Percentiles rank a stretch among this genome's conserved stretches.
These are phyloP conservation scores for Drosophila kanapiae DNA, from an alignment of 1,140 invertebrate species.

Conservation along the genomic window DNA sequence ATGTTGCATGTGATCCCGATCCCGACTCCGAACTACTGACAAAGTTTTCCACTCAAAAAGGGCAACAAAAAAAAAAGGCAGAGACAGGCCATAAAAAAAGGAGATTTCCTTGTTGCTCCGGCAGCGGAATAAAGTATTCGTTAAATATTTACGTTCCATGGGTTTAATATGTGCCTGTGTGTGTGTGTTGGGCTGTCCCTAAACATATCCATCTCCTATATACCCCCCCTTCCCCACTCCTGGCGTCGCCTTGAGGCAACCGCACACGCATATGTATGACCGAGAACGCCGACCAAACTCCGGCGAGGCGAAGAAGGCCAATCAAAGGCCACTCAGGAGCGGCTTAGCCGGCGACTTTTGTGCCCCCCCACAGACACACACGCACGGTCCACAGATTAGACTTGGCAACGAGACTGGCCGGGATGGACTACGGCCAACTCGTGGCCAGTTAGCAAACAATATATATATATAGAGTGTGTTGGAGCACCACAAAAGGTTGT, in stretches of 20 bases:
- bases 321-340: conserved; percentile 58
- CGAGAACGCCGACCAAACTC: too few relatives aligned
- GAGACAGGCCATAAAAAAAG: conserved; percentile 52
- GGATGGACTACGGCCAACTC: conserved; percentile 10
- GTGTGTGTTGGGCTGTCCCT: neutral
- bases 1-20: conserved; percentile 62
- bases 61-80: conserved; percentile 4
- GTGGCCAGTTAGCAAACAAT: conserved; percentile 11
- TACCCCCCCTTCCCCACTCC: neutral
- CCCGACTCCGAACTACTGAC: conserved; percentile 7
- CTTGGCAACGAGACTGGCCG: conserved; percentile 24
- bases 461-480: neutral
- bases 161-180: conserved; percentile 59
- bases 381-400: conserved; percentile 71
- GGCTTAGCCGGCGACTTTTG: conserved; percentile 57
- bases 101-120: conserved; percentile 46
- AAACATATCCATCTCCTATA: conserved; percentile 7
- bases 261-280: conserved; percentile 34
- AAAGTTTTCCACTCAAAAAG: conserved; percentile 61
- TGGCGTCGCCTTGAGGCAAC: conserved; percentile 43
- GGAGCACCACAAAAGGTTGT: conserved; percentile 1
- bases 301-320: conserved; percentile 20
- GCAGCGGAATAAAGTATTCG: conserved; percentile 71
- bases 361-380: conserved; percentile 17
- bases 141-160: conserved; percentile 78